Evolutionary conservation across 2,113 vertebrate species (phyloP).

Genomic region (Amazona guildingii): DNA sequence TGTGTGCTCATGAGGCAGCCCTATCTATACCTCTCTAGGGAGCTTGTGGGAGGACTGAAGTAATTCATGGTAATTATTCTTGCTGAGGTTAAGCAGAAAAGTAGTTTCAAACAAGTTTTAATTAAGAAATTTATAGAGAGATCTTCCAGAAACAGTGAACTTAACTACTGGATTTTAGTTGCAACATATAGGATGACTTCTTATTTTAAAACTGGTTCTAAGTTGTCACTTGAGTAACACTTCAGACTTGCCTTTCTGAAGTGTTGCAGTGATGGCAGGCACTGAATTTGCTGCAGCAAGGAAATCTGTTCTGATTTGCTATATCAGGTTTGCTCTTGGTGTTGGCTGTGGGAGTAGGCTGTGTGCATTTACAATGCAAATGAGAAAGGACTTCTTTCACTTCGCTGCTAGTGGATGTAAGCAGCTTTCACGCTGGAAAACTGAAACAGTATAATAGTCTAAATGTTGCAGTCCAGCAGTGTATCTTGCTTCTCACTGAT

Average conservation of each 20-base stretch:
- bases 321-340: not conserved
- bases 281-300: not conserved
- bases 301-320: constrained; percentile 10
- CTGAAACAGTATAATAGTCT: not conserved
- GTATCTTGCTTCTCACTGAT: not conserved
- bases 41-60: not conserved
- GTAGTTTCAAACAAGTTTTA: not conserved
- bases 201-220: not conserved
- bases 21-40: not conserved
- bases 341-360: not conserved
- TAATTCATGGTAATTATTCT: not conserved
- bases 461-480: not conserved
- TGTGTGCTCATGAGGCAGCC: not conserved
- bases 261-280: not conserved
- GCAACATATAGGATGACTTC: not conserved
- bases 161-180: not conserved
- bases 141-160: not conserved
- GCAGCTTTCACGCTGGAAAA: not conserved
- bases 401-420: not conserved
- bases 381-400: not conserved
- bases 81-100: constrained; percentile 12
- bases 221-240: constrained; percentile 12
- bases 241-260: not conserved
- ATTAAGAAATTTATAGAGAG: not conserved
- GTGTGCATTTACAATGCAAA: constrained; percentile 14